These are phyloP conservation scores for Labroides dimidiatus DNA, from an alignment of 2,797 vertebrate genomes.

Conservation along the genomic window DNA sequence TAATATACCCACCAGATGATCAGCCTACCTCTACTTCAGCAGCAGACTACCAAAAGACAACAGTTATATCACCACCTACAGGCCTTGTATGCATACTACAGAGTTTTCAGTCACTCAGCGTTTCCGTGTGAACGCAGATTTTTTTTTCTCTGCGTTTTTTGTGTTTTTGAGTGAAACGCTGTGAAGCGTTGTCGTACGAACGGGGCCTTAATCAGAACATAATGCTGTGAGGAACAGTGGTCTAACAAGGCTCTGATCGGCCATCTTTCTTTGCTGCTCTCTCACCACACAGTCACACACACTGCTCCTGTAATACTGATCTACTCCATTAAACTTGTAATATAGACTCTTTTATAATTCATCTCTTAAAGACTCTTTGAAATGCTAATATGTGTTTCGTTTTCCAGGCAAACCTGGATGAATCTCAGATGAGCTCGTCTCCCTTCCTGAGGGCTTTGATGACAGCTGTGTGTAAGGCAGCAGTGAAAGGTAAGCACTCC, in stretches of 20 bases:
- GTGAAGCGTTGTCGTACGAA: too few species aligned
- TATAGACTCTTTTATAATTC: background rate
- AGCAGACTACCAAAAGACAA: too few species aligned
- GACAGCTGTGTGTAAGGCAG: constrained; percentile 98
- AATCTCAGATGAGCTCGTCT: constrained; percentile 95
- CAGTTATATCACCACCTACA: too few species aligned
- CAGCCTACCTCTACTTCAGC: too few species aligned
- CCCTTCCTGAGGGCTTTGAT: constrained; percentile 98
- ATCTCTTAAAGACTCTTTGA: background rate
- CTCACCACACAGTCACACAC: background rate
- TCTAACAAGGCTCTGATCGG: background rate
- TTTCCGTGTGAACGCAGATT: too few species aligned
- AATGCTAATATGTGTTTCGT: constrained; percentile 14
- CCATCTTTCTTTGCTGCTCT: background rate
- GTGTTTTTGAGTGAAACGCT: too few species aligned
- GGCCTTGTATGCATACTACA: too few species aligned
- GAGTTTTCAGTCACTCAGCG: too few species aligned
- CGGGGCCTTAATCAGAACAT: too few species aligned
- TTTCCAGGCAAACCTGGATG: constrained; percentile 93
- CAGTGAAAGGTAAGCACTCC: constrained; percentile 91
- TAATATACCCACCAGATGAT: too few species aligned
- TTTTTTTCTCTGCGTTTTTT: too few species aligned
- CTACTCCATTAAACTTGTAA: background rate
- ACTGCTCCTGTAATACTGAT: background rate
- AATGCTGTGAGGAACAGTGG: background rate